phyloP scores from a whole-genome alignment of 2,888 invertebrate genomes.

The Himalopsyche japonica region DNA sequence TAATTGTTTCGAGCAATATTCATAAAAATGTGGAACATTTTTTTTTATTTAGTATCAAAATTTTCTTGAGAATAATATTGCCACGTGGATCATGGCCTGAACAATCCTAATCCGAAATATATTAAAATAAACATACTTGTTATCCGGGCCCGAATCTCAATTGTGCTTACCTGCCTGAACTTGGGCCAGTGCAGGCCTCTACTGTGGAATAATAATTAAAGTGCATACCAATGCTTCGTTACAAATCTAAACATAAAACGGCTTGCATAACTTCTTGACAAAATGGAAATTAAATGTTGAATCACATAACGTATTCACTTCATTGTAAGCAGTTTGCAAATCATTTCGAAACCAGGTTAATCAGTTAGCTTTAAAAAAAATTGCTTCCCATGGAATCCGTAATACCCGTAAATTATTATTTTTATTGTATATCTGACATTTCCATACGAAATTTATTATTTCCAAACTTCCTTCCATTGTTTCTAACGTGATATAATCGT shows the following conservation, averaged over 20 bases:
- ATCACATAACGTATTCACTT: not conserved
- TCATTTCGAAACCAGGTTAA: not conserved
- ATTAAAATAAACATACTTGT: too few relatives aligned
- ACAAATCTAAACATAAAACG: not conserved
- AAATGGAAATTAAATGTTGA: not conserved
- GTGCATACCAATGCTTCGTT: not conserved
- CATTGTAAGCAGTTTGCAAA: not conserved
- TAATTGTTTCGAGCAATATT: too few relatives aligned
- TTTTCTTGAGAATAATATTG: too few relatives aligned
- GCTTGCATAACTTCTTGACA: not conserved
- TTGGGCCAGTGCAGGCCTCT: too few relatives aligned
- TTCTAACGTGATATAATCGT: not conserved
- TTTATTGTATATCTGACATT: not conserved
- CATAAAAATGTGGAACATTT: too few relatives aligned
- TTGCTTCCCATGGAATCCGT: not conserved
- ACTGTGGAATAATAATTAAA: not conserved
- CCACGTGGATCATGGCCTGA: too few relatives aligned
- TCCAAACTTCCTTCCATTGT: not conserved
- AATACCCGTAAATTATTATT: not conserved
- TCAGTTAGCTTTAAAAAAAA: not conserved
- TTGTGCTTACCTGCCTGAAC: too few relatives aligned
- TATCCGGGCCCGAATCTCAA: too few relatives aligned
- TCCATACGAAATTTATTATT: not conserved
- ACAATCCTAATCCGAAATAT: too few relatives aligned
- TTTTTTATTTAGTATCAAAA: too few relatives aligned